Evolutionary conservation across 2,888 invertebrate genomes (phyloP).

Genomic region (Aphodius sticticus): DNA sequence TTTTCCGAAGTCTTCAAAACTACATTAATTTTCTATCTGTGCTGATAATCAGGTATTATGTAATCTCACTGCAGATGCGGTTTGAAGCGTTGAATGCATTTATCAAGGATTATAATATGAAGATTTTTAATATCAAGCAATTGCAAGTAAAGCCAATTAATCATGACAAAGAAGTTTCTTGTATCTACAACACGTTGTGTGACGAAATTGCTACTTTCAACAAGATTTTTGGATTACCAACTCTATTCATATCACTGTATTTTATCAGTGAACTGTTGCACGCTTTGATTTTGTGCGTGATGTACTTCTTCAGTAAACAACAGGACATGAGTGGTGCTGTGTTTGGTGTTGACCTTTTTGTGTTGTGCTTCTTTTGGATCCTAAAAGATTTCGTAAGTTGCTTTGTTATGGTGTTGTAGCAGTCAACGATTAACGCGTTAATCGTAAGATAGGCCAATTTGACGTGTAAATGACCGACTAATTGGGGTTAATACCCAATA

Average conservation of each 20-base stretch:
- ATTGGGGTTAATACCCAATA: no score
- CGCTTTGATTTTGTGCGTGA: constrained; percentile 21
- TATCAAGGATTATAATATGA: background rate
- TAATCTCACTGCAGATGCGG: background rate
- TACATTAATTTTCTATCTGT: constrained; percentile 14
- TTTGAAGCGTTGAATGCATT: constrained; percentile 12
- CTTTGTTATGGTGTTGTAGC: background rate
- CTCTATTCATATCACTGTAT: constrained; percentile 10
- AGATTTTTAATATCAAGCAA: constrained; percentile 7
- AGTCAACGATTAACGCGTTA: background rate
- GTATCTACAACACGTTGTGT: constrained; percentile 22
- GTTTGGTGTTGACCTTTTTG: constrained; percentile 17
- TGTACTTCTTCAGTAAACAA: constrained; percentile 11
- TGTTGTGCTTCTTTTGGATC: constrained; percentile 24
- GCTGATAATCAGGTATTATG: constrained; percentile 25
- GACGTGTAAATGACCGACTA: no score
- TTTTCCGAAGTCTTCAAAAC: constrained; percentile 16
- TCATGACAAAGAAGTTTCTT: constrained; percentile 6
- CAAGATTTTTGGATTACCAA: constrained; percentile 24
- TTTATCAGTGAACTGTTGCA: constrained; percentile 17
- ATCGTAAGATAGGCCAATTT: no score
- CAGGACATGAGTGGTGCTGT: constrained; percentile 6
- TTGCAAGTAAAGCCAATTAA: background rate
- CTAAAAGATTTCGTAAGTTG: constrained; percentile 26
- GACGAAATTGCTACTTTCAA: constrained; percentile 25